A percentile compares a stretch with the other conserved stretches of the same genome.
These are phyloP conservation scores for Agrochola circellaris DNA, from an alignment of 2,888 invertebrate genomes.

Conservation along the genomic window DNA sequence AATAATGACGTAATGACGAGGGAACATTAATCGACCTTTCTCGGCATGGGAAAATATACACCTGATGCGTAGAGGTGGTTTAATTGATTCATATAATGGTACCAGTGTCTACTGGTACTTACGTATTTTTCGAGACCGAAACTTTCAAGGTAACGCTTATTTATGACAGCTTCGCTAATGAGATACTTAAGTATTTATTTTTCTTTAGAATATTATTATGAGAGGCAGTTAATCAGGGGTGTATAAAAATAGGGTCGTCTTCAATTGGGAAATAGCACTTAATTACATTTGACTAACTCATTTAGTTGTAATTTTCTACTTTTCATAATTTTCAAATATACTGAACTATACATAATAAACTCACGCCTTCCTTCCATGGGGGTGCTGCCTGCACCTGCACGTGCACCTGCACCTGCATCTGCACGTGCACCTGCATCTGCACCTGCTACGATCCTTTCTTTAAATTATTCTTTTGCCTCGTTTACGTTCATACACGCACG, in stretches of 20 bases:
- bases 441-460: not conserved
- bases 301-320: not conserved
- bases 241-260: not conserved
- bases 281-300: not conserved
- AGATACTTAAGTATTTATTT: conserved; percentile 6
- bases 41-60: conserved; percentile 48
- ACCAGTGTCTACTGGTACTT: not conserved
- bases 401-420: too few species aligned
- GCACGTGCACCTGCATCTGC: too few species aligned
- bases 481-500: not conserved
- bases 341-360: not conserved
- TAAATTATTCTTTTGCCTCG: not conserved
- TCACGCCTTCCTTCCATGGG: not conserved
- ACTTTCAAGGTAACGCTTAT: conserved; percentile 22
- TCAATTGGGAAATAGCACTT: not conserved
- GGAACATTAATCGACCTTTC: conserved; percentile 54
- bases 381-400: not conserved
- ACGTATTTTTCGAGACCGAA: conserved; percentile 19
- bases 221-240: conserved; percentile 27
- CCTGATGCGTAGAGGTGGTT: conserved; percentile 43
- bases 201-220: not conserved
- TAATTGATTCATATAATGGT: conserved; percentile 48
- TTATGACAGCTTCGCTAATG: conserved; percentile 15
- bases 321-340: not conserved
- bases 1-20: conserved; percentile 48